Evolutionary conservation across 2,888 invertebrate genomes (phyloP), one percentile per base, ranked within the genome.

Genomic region (Nomada fucata): DNA sequence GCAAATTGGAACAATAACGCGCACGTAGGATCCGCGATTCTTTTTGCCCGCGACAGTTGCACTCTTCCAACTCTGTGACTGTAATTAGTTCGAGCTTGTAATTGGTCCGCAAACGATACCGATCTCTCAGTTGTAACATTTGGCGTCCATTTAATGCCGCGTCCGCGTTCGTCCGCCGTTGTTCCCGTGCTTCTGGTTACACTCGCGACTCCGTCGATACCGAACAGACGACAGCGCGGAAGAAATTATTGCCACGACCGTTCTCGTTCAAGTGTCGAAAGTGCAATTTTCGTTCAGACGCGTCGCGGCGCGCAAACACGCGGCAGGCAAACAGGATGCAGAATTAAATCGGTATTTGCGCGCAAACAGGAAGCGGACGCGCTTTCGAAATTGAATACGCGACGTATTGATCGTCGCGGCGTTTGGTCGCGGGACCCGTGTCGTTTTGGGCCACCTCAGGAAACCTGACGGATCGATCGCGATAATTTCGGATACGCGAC

Each of bases 281-380:
- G 86, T 84, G 86, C 82, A 88, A 88, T 86, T 86, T 84, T 86
- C 83, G 69, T 79, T 84, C 75, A 73, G 83, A 76, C 71, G 82
- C 70, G 82, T 71, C 76, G 73, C 81, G 65, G 23, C 78, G 73
- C 77, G 74, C 81, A 88, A 90, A 85, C 79, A 89, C 74, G 76
- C 84, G 83, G 63, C 70, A 86, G 72, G 85, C 88, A 90, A 90
- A 91, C 88, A 90, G 87, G 88, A 90, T 85, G 87, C 71, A 86
- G 85, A 90, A 91, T 91, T 89, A 89, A 91, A 91, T 90, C 89
- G 81, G 88, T 89, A 88, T 91, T 91, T 89, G 88, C 85, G 79
- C 76, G 87, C 86, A 91, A 91, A 91, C 89, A 90, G 87, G 80
- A 86, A 88, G 76, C 83, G 82, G 86, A 85, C 85, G 87, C 76